Base-by-base conservation (phyloP, 2,113 vertebrate genomes). In the Noctilio leporinus region DNA sequence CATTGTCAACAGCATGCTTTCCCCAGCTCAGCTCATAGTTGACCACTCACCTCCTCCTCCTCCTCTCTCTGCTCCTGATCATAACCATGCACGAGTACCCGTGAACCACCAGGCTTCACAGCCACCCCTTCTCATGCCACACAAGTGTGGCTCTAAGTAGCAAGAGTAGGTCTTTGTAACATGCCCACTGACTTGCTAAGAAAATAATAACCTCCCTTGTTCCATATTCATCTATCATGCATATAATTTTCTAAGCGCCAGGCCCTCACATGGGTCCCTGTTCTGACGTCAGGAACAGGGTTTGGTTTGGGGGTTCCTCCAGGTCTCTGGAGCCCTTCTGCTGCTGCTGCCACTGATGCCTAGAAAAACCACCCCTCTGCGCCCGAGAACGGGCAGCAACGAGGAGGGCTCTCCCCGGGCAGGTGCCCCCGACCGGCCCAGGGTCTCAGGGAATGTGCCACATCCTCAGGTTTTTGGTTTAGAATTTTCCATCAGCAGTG, bases 341-440 rank as follows among this genome's bases (percentile, higher is more conserved):
- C 65, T 28, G 33, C 62, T 35, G 57, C 35, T 69, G 65, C 38
- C 15, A 15, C 33, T 0, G 0, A 8, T 49, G 24, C 38, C 24
- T 47, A 47, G 57, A 17, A 26, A 75, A 43, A n/a, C 28, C 17
- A 81, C 49, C 38, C 19, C 57, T 30, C 7, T 12, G 59, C 26
- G 81, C 47, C 67, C 28, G 15, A 33, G 19, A 45, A 53, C 6
- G 64, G 69, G 67, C 11, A 15, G 26, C 47, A 20, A 69, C 5
- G 43, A 53, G 35, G 10, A 40, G 33, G 33, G 47, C 10, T 38
- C 35, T 45, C 45, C 57, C 35, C 43, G 5, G 47, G 53, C 86
- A 75, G 1, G 3, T 51, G 16, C 51, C 11, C 8, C 1, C 12
- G 17, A 11, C 33, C 14, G 1, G 47, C 49, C 64, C 5, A 3